A percentile compares a stretch with the other conserved stretches of the same genome.
phyloP scores from a whole-genome alignment of 2,888 invertebrate genomes.

The Rotaria sp. region DNA sequence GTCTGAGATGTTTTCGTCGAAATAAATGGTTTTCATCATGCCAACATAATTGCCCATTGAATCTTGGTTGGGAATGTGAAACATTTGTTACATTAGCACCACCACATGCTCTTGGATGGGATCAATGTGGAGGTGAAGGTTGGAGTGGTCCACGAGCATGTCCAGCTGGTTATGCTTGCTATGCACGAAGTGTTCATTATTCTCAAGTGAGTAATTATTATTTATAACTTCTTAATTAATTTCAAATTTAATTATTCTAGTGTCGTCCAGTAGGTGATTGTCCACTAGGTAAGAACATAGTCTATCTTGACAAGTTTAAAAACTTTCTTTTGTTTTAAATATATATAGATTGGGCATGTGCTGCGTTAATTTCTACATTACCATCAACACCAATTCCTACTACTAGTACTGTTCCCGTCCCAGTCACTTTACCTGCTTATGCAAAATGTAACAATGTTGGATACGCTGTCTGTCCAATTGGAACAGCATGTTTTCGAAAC shows the following conservation, averaged over 20 bases:
- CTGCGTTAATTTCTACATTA: background rate
- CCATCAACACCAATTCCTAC: background rate
- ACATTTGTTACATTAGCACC: too few relatives aligned
- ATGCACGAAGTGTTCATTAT: background rate
- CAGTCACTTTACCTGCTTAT: background rate
- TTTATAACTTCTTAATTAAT: too few relatives aligned
- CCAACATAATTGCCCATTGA: background rate
- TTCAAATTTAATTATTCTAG: background rate
- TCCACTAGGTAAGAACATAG: background rate
- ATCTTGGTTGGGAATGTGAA: background rate
- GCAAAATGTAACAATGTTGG: background rate
- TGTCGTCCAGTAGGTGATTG: background rate
- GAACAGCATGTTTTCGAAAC: background rate
- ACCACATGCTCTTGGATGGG: background rate
- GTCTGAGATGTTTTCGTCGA: background rate
- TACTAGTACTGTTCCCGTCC: background rate
- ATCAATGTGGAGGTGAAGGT: background rate
- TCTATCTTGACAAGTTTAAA: background rate
- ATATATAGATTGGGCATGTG: background rate
- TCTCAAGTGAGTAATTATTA: background rate
- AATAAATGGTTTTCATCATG: background rate
- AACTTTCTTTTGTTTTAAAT: background rate
- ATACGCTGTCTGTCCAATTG: background rate
- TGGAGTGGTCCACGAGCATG: background rate
- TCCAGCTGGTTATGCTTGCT: background rate